Evolutionary conservation across 2,888 invertebrate genomes (phyloP).

Genomic region (Himalopsyche tibetana): DNA sequence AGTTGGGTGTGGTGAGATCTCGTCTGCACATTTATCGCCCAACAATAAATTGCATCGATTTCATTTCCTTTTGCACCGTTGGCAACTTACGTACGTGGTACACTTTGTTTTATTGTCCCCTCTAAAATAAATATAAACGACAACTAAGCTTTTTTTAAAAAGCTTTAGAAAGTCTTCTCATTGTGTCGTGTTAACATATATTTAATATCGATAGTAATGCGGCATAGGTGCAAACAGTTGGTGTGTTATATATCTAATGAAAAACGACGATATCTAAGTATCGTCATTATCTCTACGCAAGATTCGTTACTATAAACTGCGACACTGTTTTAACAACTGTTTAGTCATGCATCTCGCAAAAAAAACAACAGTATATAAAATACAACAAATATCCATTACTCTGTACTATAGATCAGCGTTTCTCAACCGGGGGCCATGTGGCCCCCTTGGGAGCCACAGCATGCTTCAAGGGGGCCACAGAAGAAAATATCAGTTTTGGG

Average conservation of each 20-base stretch:
- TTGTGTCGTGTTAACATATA: background rate
- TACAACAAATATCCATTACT: too few species aligned
- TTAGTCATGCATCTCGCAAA: background rate
- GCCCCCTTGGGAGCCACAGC: too few species aligned
- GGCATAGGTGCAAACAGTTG: background rate
- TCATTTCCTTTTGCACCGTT: constrained; percentile 44
- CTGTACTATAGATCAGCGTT: too few species aligned
- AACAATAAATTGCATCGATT: constrained; percentile 53
- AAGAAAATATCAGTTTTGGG: too few species aligned
- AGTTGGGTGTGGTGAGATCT: constrained; percentile 9
- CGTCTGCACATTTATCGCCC: constrained; percentile 51
- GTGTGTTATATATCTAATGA: background rate
- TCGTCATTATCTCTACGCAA: background rate
- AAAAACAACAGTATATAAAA: background rate
- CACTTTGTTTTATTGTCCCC: constrained; percentile 28
- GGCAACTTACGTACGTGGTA: background rate
- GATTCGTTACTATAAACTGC: background rate
- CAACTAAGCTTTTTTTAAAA: background rate
- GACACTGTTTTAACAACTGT: background rate
- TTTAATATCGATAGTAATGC: background rate
- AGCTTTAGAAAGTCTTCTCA: background rate
- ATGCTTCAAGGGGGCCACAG: too few species aligned
- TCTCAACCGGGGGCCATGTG: too few species aligned
- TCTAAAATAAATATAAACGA: background rate
- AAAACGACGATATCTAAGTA: background rate